Base-by-base conservation (phyloP, 2,888 invertebrate genomes). In the Molanna angustata region DNA sequence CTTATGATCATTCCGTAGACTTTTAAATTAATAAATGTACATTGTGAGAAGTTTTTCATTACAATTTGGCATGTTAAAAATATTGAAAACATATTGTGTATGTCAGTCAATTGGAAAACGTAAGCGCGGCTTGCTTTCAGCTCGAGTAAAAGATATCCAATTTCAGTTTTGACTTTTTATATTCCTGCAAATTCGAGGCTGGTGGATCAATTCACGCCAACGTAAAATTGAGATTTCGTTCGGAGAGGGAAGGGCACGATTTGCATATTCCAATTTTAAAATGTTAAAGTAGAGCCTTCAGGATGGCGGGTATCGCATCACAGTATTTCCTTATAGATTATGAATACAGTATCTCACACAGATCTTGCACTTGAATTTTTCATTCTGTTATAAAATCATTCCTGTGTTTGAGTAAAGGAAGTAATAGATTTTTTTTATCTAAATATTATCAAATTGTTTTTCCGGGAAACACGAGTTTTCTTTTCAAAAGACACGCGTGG, bases 131-230 rank as follows among this genome's bases (percentile, higher is more conserved):
- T 20, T 49, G 52, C 47, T 57, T 54, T 54, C 37, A 52, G 54
- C 42, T 22, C 39, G 27, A 50, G 51, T 51, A 54, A 54, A 57
- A 57, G 54, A 54, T 54, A 57, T 57, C 57, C 54, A 53, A 54
- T 57, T 57, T 54, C 46, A 46, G 32, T 52, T 55, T 45, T 48
- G 53, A 57, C 45, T 57, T 52, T n/a, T 54, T 57, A 54, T 47
- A 42, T 49, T 49, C 43, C 14, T 35, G 49, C 32, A 50, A 50
- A 50, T 43, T 50, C 27, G 11, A 9, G 35, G 13, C 27, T 27
- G 41, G 6, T 41, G 42, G 35, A 39, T 27, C 27, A 43, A 21
- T 44, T 39, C 42, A 22, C 20, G 13, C 49, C n/a, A n/a, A 33
- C 35, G 33, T 21, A 21, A 43, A 50, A 50, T 43, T 31, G 51